Evolutionary conservation across 2,797 vertebrate species (phyloP), one percentile per base, ranked within the genome.

Genomic region (Karalla daura): DNA sequence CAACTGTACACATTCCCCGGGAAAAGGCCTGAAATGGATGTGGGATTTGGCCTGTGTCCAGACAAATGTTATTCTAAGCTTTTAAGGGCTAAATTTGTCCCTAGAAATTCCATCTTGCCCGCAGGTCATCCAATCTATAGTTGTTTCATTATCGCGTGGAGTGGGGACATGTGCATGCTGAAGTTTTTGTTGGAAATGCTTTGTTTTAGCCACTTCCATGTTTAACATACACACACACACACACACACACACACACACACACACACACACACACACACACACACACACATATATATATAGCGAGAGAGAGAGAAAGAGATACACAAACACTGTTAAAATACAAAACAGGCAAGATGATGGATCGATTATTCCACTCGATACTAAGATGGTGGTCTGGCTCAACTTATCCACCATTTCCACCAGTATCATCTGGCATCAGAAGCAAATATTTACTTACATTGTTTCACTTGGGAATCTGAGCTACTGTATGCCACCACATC

Each of bases 31-130:
- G 55, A 78, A 78, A 86, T 88, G 81, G 78, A 90, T 83, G 80
- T 90, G 87, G 84, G 83, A 88, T 85, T 88, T 92, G 91, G 90
- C 86, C 50, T 3, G 35, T 20, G 44, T 86, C 86, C 89, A 89
- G 81, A 65, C 55, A 51, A 77, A 53, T 88, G 84, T 87, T 93
- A 87, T 91, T 91, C 69, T 81, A 66, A 85, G 63, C 64, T 77
- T 86, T 72, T 85, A 81, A 88, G 89, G 80, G 83, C 85, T 86
- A 88, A 81, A 91, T 88, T 78, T 85, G 84, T 88, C 69, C 68
- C 37, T 27, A 86, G 70, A 85, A 77, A 84, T 80, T 86, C 68
- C 74, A 55, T 63, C 36, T 65, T 70, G 17, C 63, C 54, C 63
- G 51, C 49, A 47, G 59, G 43, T 72, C 80, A 74, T 72, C 40